Conservation (phyloP, 2,113 vertebrate species). For the Phoxinus phoxinus region DNA sequence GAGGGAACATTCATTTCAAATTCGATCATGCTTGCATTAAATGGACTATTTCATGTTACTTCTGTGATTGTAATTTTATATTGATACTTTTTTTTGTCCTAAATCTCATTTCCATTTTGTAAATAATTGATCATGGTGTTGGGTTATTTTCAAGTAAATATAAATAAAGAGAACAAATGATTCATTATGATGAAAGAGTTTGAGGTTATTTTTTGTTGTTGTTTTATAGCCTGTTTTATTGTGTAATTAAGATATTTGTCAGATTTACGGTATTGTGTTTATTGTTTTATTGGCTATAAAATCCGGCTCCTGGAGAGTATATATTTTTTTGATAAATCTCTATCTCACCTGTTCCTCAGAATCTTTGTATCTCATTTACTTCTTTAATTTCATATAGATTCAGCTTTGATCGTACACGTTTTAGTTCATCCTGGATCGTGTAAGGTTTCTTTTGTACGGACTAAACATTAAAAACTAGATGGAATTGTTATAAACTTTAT, state of each 20-base stretch:
- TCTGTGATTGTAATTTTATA: not conserved
- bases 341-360: not conserved
- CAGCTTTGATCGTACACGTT: not conserved
- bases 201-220: constrained; percentile 53
- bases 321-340: not conserved
- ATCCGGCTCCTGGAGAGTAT: not conserved
- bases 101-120: constrained; percentile 5
- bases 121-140: constrained; percentile 8
- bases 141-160: constrained; percentile 12
- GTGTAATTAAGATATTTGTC: constrained; percentile 47
- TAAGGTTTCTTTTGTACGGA: not conserved
- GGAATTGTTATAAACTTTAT: not conserved
- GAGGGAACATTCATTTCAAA: not conserved
- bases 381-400: not conserved
- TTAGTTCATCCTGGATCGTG: not conserved
- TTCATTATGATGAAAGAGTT: constrained; percentile 50
- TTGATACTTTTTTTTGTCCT: not conserved
- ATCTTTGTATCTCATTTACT: not conserved
- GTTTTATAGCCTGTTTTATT: constrained; percentile 37
- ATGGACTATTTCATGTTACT: not conserved
- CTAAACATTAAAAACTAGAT: not conserved
- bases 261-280: constrained; percentile 26
- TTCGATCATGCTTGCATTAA: not conserved
- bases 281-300: constrained; percentile 38
- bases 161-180: not conserved